Conservation (phyloP, 2,888 invertebrate genomes). For the Miltochrista miniata region DNA sequence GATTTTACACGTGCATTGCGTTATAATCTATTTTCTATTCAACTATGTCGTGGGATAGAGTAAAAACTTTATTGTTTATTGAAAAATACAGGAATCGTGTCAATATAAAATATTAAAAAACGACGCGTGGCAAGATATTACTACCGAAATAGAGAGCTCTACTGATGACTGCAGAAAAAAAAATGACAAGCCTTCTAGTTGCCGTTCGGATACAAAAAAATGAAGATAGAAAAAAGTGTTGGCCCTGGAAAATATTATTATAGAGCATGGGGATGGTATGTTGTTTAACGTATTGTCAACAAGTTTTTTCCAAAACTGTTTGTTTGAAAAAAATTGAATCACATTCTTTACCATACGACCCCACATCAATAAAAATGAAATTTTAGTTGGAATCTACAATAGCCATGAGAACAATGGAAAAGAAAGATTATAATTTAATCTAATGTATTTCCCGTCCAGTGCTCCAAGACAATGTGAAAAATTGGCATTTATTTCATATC, state of each 20-base stretch:
- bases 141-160: slow-evolving; percentile 10
- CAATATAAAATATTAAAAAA: slow-evolving; percentile 14
- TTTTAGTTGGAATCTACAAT: slow-evolving; percentile 6
- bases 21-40: slow-evolving; percentile 12
- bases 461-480: slow-evolving; percentile 9
- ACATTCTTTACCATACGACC: slow-evolving; percentile 5
- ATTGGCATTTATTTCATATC: slow-evolving; percentile 11
- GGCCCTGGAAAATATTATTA: slow-evolving; percentile 9
- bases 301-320: background rate
- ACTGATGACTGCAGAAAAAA: slow-evolving; percentile 13
- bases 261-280: too few species aligned
- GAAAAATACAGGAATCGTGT: slow-evolving; percentile 12
- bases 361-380: slow-evolving; percentile 4
- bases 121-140: slow-evolving; percentile 12
- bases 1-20: slow-evolving; percentile 15
- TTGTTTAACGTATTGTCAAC: too few species aligned
- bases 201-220: slow-evolving; percentile 10
- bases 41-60: slow-evolving; percentile 12
- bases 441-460: slow-evolving; percentile 6
- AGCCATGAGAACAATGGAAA: slow-evolving; percentile 6
- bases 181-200: slow-evolving; percentile 14
- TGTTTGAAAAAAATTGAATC: slow-evolving; percentile 1
- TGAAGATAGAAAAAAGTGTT: slow-evolving; percentile 11
- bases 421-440: slow-evolving; percentile 9
- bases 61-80: slow-evolving; percentile 11